These are phyloP conservation scores for Ochropleura plecta DNA, from an alignment of 2,888 invertebrate species.

Conservation along the genomic window DNA sequence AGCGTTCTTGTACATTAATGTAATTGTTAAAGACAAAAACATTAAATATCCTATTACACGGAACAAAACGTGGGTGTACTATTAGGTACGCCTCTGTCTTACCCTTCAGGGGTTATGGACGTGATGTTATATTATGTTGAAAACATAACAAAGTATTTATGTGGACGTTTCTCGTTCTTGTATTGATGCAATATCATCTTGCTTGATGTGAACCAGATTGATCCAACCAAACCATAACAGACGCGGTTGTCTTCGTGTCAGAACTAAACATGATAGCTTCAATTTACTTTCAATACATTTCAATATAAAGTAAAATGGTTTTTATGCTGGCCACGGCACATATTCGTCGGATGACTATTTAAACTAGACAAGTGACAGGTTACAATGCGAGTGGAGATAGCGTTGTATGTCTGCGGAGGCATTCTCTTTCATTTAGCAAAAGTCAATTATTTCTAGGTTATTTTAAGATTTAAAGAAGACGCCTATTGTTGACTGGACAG, in stretches of 20 bases:
- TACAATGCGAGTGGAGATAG: slow-evolving; percentile 53
- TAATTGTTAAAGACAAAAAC: neutral
- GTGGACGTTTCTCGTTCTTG: slow-evolving; percentile 1
- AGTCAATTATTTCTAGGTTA: slow-evolving; percentile 71
- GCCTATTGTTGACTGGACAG: slow-evolving; percentile 74
- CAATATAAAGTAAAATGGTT: slow-evolving; percentile 49
- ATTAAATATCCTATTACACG: no score
- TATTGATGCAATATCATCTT: slow-evolving; percentile 27
- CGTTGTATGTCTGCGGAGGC: slow-evolving; percentile 35
- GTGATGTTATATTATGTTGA: no score
- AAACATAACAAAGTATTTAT: neutral
- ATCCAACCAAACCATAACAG: slow-evolving; percentile 24
- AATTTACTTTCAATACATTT: slow-evolving; percentile 62
- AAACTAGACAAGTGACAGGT: slow-evolving; percentile 45
- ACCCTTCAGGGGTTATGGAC: no score
- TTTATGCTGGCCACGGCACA: slow-evolving; percentile 46
- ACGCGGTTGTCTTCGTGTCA: slow-evolving; percentile 28
- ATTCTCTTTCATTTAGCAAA: slow-evolving; percentile 56
- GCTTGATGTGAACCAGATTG: slow-evolving; percentile 47
- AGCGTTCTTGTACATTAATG: slow-evolving; percentile 6
- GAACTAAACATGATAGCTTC: slow-evolving; percentile 33
- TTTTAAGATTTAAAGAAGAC: slow-evolving; percentile 69
- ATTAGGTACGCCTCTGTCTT: no score
- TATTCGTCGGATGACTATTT: slow-evolving; percentile 53
- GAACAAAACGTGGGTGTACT: no score